Evolutionary conservation across 2,113 vertebrate species (phyloP), one percentile per base, ranked within the genome.

Genomic region (Amphiprion percula): DNA sequence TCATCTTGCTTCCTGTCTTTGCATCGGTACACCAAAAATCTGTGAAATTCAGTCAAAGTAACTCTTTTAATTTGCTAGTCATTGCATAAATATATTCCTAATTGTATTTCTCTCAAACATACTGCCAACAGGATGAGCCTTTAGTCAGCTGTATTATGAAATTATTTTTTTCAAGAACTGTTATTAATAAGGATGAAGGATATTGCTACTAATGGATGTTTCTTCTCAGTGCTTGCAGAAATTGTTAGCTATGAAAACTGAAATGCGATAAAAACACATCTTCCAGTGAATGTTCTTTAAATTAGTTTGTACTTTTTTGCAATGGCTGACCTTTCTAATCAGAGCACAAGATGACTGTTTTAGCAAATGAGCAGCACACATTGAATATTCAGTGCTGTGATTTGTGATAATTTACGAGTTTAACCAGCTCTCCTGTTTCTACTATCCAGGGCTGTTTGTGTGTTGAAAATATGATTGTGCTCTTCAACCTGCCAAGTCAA

Each of bases 321-420:
- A 15, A 30, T 10, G 16, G 23, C 1, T 64, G 26, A 55, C 28
- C 24, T 66, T 68, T 80, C 68, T 28, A 26, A 62, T 80, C 46
- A 77, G 50, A 61, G 5, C n/a, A n/a, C 21, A 21, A 37, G 21
- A 53, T 58, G n/a, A 54, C 16, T 14, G 21, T 28, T 68, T 60
- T 15, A 39, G 21, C 26, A 67, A 14, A 55, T 62, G 60, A 74
- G 61, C 28, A 67, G 49, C 39, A 69, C 10, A 37, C 26, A 68
- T 50, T 17, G 14, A 30, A 62, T 68, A 60, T 74, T 69, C 7
- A 44, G 52, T 17, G 49, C 58, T 75, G 37, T 59, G 55, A 60
- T 28, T 49, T 55, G 41, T 74, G 26, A 66, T 74, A 11, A 64
- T 79, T 68, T 56, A 66, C 2, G 17, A 49, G 54, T 70, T 74